Base-by-base conservation (phyloP, 2,113 vertebrate species). In the Brienomyrus brachyistius region DNA sequence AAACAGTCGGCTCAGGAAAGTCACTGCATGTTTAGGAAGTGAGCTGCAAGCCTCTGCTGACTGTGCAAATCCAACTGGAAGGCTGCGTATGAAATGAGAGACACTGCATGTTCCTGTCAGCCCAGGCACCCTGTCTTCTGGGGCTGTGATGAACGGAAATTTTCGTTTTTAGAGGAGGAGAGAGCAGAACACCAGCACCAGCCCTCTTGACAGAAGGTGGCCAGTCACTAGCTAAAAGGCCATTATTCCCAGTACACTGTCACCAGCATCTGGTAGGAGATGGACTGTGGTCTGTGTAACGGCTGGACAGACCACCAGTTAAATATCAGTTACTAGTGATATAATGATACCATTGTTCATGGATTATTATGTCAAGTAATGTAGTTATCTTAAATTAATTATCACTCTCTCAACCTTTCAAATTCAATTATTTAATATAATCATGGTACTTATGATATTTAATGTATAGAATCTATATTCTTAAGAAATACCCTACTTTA, bases 341-440 rank as follows among this genome's bases (percentile, higher is more conserved):
- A 80, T 80, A 80, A 80, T 80, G 74, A 80, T 80, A 27, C 13
- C 4, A 80, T 80, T 80, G 35, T 80, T 80, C 74, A 80, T 40
- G 74, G 74, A 35, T 80, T 80, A 80, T 80, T 80, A 80, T 80
- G 74, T 80, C 74, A 80, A 80, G 74, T 80, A 80, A 80, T 80
- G 31, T 80, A 43, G 74, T 80, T 80, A 80, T 43, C 74, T 43
- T 80, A 80, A 80, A 80, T 80, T 80, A 80, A 80, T 80, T 80
- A 80, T 40, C 74, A 80, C 74, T 80, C 17, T 43, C 74, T 80
- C 74, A 80, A 80, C 74, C 35, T 80, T 80, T 80, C 74, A 80
- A 43, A 80, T 80, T 80, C 31, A 80, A 80, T 43, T 43, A 43
- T 80, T 80, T 43, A 40, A 43, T 15, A 80, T 80, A 80, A 80